Evolutionary conservation across 2,113 vertebrate species (phyloP).

Genomic region (Mionectes macconnelli): DNA sequence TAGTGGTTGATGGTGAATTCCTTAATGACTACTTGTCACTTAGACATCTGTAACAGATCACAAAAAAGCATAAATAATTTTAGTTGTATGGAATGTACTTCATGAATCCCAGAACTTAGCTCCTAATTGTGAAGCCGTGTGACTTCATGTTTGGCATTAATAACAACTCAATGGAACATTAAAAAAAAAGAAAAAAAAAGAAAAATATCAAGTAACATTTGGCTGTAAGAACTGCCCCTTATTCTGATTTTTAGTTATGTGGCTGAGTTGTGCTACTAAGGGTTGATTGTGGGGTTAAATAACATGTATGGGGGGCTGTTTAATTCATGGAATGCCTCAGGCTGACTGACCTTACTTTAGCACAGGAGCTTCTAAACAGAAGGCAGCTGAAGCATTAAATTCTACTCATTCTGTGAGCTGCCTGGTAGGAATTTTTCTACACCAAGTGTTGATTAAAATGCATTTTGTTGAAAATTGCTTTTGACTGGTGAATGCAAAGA

Average conservation of each 20-base stretch:
- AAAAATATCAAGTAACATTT: background rate
- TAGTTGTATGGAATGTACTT: background rate
- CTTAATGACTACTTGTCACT: background rate
- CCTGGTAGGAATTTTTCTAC: background rate
- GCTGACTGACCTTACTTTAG: background rate
- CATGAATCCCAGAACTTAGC: background rate
- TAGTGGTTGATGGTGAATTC: background rate
- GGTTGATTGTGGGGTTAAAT: background rate
- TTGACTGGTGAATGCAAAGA: background rate
- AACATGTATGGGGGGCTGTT: fast-evolving
- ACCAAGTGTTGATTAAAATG: background rate
- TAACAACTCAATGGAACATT: background rate
- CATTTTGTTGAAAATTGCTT: fast-evolving
- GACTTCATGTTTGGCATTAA: background rate
- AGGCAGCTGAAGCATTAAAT: background rate
- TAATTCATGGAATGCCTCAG: background rate
- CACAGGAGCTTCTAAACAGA: background rate
- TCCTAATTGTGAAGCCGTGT: background rate
- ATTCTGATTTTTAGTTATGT: background rate
- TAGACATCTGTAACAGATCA: background rate
- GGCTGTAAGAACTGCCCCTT: background rate
- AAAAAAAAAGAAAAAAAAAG: background rate
- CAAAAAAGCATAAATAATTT: background rate
- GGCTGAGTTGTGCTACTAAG: background rate
- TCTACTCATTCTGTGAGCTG: background rate